Percentiles rank a stretch among this genome's conserved stretches.
phyloP scores from a whole-genome alignment of 2,888 invertebrate genomes.

The Amphimallon solstitiale region DNA sequence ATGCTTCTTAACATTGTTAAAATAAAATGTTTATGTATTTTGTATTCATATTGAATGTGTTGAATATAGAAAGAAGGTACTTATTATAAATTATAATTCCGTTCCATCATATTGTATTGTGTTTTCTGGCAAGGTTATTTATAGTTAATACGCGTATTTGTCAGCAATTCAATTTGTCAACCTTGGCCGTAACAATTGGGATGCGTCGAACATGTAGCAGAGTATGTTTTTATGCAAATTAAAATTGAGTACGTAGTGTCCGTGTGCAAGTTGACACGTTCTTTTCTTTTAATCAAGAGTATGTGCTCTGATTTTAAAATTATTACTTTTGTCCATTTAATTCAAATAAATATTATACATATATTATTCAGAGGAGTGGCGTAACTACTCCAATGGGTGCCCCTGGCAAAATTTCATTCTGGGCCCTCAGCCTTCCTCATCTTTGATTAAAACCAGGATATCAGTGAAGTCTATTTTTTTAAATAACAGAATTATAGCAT shows the following conservation, averaged over 20 bases:
- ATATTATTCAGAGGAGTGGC: too few relatives aligned
- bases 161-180: constrained; percentile 18
- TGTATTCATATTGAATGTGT: too few relatives aligned
- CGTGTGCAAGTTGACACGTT: constrained; percentile 23
- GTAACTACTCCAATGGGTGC: too few relatives aligned
- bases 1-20: background rate
- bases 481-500: too few relatives aligned
- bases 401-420: too few relatives aligned
- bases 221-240: constrained; percentile 20
- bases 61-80: too few relatives aligned
- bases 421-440: too few relatives aligned
- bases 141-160: background rate
- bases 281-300: constrained; percentile 8
- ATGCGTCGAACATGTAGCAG: constrained; percentile 12
- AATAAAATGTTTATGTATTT: background rate
- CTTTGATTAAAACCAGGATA: too few relatives aligned
- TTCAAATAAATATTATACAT: too few relatives aligned
- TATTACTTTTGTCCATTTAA: constrained; percentile 11
- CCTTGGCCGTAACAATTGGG: constrained; percentile 21
- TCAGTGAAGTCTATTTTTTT: too few relatives aligned
- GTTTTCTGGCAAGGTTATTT: constrained; percentile 12
- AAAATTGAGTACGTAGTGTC: constrained; percentile 5
- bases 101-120: background rate
- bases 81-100: too few relatives aligned
- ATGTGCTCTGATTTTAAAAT: background rate